Base-by-base conservation (phyloP, 2,797 vertebrate species). In the Phrynocephalus forsythii region DNA sequence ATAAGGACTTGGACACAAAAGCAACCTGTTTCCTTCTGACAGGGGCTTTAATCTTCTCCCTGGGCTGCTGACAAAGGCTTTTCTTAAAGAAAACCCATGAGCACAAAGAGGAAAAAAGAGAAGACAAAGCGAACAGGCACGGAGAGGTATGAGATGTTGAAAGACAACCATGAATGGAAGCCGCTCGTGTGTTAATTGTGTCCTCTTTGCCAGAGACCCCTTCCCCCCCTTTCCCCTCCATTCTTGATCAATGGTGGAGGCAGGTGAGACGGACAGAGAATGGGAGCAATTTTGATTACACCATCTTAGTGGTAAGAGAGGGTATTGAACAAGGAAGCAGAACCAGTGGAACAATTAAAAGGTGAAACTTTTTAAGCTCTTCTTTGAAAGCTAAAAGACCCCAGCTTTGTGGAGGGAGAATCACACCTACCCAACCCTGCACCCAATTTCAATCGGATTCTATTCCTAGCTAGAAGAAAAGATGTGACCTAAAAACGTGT, bases 211-310 rank as follows among this genome's bases (percentile, higher is more conserved):
- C 91, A 26, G 52, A 56, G 86, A 72, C 87, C 87, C 92, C 86
- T 89, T 91, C 88, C 30, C 4, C 67, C 90, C 92, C 90, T 93
- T 94, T 18, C 26, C 89, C 95, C 93, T 95, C 82, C 91, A 92
- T 92, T 94, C 93, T 92, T 92, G 94, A 95, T 96, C 96, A 95
- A 92, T 94, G 94, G 91, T 93, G 91, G 95, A 89, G 91, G 93
- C 94, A 85, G 93, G 91, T 56, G 81, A 95, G 89, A 72, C 85
- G 92, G 93, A 92, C 92, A 88, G 93, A 94, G 91, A 90, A 92
- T 95, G 93, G 94, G 96, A 95, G 94, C 95, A 90, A 83, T 94
- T 96, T 95, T 96, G 95, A 96, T 97, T 95, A 96, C 95, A 93
- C 94, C 92, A 92, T 96, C 93, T 93, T 93, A 95, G 94, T 93